Evolutionary conservation across 1,140 invertebrate species (phyloP), one percentile per base, ranked within the genome.

Genomic region (Nephotettix cincticeps): DNA sequence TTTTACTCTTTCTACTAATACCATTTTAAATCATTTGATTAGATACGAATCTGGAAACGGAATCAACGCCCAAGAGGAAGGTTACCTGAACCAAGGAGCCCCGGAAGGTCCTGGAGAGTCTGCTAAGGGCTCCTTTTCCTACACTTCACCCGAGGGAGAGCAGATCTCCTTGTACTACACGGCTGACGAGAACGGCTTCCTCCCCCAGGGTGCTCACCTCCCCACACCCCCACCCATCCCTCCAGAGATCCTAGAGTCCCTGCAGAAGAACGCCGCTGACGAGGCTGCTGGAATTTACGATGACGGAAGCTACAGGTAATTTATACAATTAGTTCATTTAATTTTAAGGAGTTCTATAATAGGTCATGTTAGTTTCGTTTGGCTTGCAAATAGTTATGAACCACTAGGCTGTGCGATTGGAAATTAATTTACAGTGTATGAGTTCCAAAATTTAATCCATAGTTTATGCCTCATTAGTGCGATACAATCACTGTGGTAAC

Each of bases 11-110:
- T n/a, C n/a, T n/a, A n/a, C n/a, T n/a, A n/a, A n/a, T n/a, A n/a
- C n/a, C n/a, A n/a, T n/a, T n/a, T n/a, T n/a, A n/a, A n/a, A n/a
- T n/a, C n/a, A n/a, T n/a, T n/a, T n/a, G n/a, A 36, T 6, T 80
- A 93, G 90, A 78, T 93, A 90, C 77, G 86, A 91, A 80, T 88
- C 90, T 13, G 89, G 85, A 27, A 91, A 92, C 70, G 90, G 90
- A 3, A 92, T 92, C 43, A 87, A 88, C 28, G 86, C 83, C 3
- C 83, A 87, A 74, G 88, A 87, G 17, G 81, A 83, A 73, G 87
- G 87, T 17, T 84, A 82, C 71, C 76, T 86, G 32, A 87, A 86
- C 75, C 85, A 85, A 74, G 76, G 81, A 9, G 68, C 21, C 6
- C 70, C 61, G 0, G 70, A 71, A 54, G 85, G 85, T 9, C 78